A percentile compares a stretch with the other conserved stretches of the same genome.
These are phyloP conservation scores for Tetramorium bicarinatum DNA, from an alignment of 2,888 invertebrate genomes.

Conservation along the genomic window DNA sequence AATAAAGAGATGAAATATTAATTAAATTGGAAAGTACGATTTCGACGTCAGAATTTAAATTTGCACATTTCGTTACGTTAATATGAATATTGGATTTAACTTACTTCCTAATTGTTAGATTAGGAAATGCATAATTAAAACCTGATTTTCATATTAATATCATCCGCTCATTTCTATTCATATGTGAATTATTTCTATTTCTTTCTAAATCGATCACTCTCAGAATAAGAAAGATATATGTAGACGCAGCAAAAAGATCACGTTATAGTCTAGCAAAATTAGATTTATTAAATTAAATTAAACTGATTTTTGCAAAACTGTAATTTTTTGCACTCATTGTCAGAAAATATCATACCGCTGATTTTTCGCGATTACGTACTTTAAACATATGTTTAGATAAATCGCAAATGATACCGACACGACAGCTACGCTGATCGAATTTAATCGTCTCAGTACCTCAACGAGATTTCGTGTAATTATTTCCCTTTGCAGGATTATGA, in stretches of 20 bases:
- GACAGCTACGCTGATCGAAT: not conserved
- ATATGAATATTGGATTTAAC: not conserved
- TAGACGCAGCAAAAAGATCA: not conserved
- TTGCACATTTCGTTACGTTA: not conserved
- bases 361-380: not conserved
- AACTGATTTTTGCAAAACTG: not conserved
- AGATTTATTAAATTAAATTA: not conserved
- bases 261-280: not conserved
- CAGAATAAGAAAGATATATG: too few species aligned
- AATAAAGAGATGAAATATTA: not conserved
- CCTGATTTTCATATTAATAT: too few species aligned
- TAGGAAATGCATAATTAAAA: not conserved
- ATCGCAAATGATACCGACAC: not conserved
- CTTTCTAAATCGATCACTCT: too few species aligned
- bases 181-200: not conserved
- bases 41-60: not conserved
- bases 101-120: not conserved
- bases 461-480: slow-evolving; percentile 33
- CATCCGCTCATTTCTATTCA: not conserved
- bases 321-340: not conserved
- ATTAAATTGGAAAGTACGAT: not conserved
- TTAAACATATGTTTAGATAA: slow-evolving; percentile 24
- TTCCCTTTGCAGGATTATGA: slow-evolving; percentile 17
- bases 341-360: not conserved
- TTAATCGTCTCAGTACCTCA: slow-evolving; percentile 29